phyloP scores from a whole-genome alignment of 2,888 invertebrate genomes.

The Drosophila cracens region DNA sequence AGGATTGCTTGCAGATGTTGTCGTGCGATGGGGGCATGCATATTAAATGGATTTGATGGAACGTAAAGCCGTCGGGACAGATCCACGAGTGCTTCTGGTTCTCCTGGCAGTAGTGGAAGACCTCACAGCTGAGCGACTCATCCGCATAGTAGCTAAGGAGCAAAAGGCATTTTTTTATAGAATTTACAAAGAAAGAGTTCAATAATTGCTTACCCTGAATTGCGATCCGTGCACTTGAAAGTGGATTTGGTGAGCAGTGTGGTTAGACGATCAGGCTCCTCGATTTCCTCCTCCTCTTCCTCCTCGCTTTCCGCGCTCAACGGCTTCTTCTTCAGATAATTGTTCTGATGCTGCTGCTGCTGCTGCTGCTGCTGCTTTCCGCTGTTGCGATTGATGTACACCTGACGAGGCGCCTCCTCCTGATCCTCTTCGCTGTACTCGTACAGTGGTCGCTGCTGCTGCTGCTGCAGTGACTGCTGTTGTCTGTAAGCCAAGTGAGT shows the following conservation, averaged over 20 bases:
- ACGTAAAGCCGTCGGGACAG: conserved; percentile 93
- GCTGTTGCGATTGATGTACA: conserved; percentile 80
- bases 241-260: conserved; percentile 92
- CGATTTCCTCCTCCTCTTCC: conserved; percentile 90
- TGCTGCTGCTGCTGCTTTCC: conserved; percentile 64
- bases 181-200: not conserved
- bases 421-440: conserved; percentile 84
- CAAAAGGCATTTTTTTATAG: not conserved
- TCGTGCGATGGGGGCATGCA: conserved; percentile 96
- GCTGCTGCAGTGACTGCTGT: conserved; percentile 66
- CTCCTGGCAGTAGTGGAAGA: conserved; percentile 97
- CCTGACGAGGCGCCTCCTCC: conserved; percentile 83
- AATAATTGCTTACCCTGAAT: conserved; percentile 87
- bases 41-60: conserved; percentile 93
- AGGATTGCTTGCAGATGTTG: conserved; percentile 94
- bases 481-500: conserved; percentile 83
- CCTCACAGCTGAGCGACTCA: conserved; percentile 94
- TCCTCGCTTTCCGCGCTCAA: conserved; percentile 89
- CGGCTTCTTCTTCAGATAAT: conserved; percentile 77
- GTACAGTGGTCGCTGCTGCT: conserved; percentile 74
- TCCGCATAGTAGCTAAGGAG: conserved; percentile 91
- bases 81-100: conserved; percentile 96
- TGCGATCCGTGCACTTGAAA: conserved; percentile 92
- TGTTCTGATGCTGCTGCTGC: conserved; percentile 57
- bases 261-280: conserved; percentile 93